Evolutionary conservation across 2,113 vertebrate species (phyloP).

Genomic region (Macrotus californicus): DNA sequence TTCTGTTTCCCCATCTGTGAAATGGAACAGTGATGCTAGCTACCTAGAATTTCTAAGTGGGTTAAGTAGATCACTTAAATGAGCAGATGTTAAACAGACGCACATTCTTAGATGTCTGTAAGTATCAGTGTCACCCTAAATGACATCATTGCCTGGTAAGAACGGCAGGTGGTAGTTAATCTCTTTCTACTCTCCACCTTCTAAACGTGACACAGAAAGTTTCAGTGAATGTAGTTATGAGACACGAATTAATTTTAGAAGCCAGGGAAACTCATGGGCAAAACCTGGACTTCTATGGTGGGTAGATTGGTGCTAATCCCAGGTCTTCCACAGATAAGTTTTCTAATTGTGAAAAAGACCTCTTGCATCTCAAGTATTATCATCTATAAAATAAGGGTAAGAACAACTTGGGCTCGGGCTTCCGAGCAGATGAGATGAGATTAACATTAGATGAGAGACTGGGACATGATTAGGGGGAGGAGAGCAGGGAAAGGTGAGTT

Average conservation of each 20-base stretch:
- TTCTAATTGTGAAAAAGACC: background rate
- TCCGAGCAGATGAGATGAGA: background rate
- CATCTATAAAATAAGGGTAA: background rate
- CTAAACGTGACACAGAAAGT: background rate
- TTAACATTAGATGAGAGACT: background rate
- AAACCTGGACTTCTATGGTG: background rate
- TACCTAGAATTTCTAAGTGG: background rate
- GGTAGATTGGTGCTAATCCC: background rate
- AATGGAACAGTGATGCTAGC: background rate
- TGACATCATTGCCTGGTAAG: background rate
- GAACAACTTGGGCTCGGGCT: background rate
- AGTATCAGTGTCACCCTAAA: background rate
- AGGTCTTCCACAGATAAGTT: background rate
- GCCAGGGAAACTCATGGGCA: background rate
- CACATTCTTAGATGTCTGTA: background rate
- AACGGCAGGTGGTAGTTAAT: background rate
- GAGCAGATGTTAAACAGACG: background rate
- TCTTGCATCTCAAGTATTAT: background rate
- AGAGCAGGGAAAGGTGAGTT: accelerated
- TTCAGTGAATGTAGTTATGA: background rate
- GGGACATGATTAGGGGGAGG: background rate
- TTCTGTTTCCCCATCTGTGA: background rate
- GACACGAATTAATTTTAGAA: background rate
- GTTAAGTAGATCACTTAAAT: background rate
- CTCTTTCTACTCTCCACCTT: background rate